Conservation (phyloP, 2,888 invertebrate species). For the Callyntrura sp. region DNA sequence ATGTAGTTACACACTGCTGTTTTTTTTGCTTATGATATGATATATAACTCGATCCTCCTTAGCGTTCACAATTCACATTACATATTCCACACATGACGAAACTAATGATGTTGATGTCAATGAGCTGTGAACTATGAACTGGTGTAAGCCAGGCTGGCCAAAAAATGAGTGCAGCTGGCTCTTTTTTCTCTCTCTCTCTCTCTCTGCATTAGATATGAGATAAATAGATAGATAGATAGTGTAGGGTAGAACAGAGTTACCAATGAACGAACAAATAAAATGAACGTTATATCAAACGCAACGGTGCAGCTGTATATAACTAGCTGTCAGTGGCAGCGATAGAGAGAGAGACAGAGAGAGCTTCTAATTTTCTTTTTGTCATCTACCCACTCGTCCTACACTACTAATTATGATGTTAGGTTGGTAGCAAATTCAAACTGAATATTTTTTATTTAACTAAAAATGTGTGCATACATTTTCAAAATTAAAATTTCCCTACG, state of each 20-base stretch:
- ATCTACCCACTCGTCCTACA: not conserved
- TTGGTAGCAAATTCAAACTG: constrained; percentile 26
- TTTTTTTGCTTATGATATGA: constrained; percentile 4
- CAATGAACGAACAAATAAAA: not conserved
- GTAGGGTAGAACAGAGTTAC: not conserved
- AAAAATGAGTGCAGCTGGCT: constrained; percentile 63
- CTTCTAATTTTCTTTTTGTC: constrained; percentile 18
- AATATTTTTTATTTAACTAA: not conserved
- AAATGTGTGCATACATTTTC: not conserved
- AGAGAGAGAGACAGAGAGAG: constrained; percentile 34
- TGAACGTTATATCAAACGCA: not conserved
- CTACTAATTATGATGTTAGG: not conserved
- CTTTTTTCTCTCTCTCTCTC: constrained; percentile 33
- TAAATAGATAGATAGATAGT: not conserved
- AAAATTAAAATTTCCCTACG: constrained; percentile 38
- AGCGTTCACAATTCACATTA: constrained; percentile 30
- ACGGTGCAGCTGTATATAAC: constrained; percentile 6
- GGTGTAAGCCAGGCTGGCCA: constrained; percentile 41
- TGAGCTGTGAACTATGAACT: constrained; percentile 78
- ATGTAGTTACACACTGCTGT: constrained; percentile 28
- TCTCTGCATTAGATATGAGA: too few relatives aligned
- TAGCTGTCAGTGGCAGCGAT: constrained; percentile 28
- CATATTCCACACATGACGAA: constrained; percentile 56
- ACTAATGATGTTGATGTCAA: constrained; percentile 69
- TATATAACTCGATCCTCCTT: constrained; percentile 35